A percentile compares a stretch with the other conserved stretches of the same genome.
phyloP scores from a whole-genome alignment of 2,888 invertebrate genomes.

The Drepanosiphum platanoidis region DNA sequence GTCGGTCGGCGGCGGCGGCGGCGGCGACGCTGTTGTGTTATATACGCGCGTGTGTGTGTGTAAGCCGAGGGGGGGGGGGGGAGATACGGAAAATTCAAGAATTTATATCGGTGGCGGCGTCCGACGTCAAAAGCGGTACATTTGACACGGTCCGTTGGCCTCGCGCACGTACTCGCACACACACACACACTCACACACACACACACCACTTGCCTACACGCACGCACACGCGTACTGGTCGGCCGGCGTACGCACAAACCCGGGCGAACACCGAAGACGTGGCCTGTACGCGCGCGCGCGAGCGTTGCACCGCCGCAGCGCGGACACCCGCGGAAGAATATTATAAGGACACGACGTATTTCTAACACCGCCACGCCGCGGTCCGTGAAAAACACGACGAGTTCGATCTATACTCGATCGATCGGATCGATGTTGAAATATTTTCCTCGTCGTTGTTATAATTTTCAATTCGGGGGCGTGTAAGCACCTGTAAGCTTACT shows the following conservation, averaged over 20 bases:
- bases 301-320: neutral
- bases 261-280: neutral
- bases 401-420: neutral
- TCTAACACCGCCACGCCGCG: neutral
- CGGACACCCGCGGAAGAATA: neutral
- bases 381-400: neutral
- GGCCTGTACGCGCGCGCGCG: neutral
- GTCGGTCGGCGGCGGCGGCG: conserved; percentile 28
- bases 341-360: no score
- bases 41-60: neutral
- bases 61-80: neutral
- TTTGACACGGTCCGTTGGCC: conserved; percentile 62
- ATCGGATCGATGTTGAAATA: neutral
- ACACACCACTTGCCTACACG: no score
- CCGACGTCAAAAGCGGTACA: conserved; percentile 59
- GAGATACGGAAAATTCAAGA: conserved; percentile 55
- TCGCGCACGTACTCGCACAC: conserved; percentile 25
- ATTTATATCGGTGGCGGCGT: conserved; percentile 57
- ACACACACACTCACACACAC: conserved; percentile 6
- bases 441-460: neutral
- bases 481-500: no score
- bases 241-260: no score
- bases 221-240: neutral
- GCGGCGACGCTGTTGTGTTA: neutral
- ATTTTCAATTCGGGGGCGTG: no score